Percentiles rank a stretch among this genome's conserved stretches.
These are phyloP conservation scores for Zaprionus obscuricornis DNA, from an alignment of 2,888 invertebrate genomes.

Conservation along the genomic window DNA sequence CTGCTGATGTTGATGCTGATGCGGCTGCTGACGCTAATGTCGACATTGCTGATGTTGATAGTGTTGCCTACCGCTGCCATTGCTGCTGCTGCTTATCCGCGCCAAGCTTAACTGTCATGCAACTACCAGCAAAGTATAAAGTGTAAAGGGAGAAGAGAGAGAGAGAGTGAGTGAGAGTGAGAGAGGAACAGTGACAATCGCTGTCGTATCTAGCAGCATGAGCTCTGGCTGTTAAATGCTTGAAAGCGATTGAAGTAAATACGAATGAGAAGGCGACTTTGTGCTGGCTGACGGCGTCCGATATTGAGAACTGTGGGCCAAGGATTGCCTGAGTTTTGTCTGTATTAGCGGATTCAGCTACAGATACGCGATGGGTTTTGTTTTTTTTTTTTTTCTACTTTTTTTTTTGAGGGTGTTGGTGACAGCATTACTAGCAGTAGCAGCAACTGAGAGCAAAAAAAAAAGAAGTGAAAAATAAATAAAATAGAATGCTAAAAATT, in stretches of 20 bases:
- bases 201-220: too few species aligned
- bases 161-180: conserved; percentile 16
- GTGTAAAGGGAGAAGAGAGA: conserved; percentile 25
- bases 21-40: conserved; percentile 1
- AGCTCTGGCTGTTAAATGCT: conserved; percentile 56
- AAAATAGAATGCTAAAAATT: conserved; percentile 80
- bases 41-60: conserved; percentile 7
- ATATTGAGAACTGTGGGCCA: conserved; percentile 27
- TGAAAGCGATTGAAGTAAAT: conserved; percentile 47
- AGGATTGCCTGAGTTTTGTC: conserved; percentile 17
- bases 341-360: conserved; percentile 37
- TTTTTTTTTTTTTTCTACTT: too few species aligned
- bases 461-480: conserved; percentile 73
- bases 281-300: conserved; percentile 31
- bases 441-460: conserved; percentile 6
- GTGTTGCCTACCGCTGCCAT: conserved; percentile 36
- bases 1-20: conserved; percentile 5
- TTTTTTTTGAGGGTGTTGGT: background rate
- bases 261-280: conserved; percentile 22
- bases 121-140: too few species aligned
- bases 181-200: conserved; percentile 44
- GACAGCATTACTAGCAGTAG: conserved; percentile 16
- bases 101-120: conserved; percentile 74
- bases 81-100: conserved; percentile 58
- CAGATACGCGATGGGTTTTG: too few species aligned